Evolutionary conservation across 2,797 vertebrate genomes (phyloP).

Genomic region (Australoheros facetus): DNA sequence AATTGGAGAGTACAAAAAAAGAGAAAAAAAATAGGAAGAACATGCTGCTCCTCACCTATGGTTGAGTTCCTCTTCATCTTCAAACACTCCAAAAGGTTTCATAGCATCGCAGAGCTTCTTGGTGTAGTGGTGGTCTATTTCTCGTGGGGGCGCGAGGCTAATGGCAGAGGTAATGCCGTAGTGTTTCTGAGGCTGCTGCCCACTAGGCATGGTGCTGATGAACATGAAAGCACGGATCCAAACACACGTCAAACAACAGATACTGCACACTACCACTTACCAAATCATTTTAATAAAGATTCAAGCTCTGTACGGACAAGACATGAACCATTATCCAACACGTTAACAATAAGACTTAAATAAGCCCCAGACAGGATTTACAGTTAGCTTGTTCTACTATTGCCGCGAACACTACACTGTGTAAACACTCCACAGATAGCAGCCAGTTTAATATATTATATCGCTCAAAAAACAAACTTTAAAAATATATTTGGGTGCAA

Average conservation of each 20-base stretch:
- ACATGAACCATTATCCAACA: not conserved
- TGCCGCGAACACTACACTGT: constrained; percentile 10
- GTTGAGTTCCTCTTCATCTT: constrained; percentile 92
- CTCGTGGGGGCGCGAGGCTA: constrained; percentile 89
- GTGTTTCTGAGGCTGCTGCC: constrained; percentile 87
- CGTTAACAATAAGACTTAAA: not conserved
- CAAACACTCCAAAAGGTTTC: constrained; percentile 95
- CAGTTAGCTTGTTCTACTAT: not conserved
- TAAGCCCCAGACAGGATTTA: not conserved
- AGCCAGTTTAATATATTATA: not conserved
- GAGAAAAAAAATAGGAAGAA: no score
- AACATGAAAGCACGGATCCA: not conserved
- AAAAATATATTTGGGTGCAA: not conserved
- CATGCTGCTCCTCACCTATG: constrained; percentile 82
- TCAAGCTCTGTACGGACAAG: fast-evolving
- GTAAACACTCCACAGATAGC: constrained; percentile 36
- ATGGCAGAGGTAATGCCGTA: constrained; percentile 95
- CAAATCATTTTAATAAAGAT: not conserved
- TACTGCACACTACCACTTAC: not conserved
- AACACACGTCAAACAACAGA: not conserved
- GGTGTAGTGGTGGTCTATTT: constrained; percentile 90
- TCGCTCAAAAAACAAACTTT: not conserved
- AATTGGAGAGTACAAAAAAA: no score
- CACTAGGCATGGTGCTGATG: constrained; percentile 82
- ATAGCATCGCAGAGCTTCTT: constrained; percentile 92